Conservation (phyloP, 2,113 vertebrate genomes). For the pig (Sus scrofa) region T2T-Sscrofa CM000814.6:79917501-79918000, state of each 20-base stretch:
- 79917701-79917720: neutral
- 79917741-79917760: neutral
- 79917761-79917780: neutral
- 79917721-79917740: neutral
- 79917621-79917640: neutral
- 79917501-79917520: neutral
- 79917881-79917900: too few species aligned
- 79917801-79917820: too few species aligned
- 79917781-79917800: neutral
- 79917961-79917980: too few species aligned
- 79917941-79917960: too few species aligned
- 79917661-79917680: neutral
- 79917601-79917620: neutral
- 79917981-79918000: too few species aligned
- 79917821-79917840: too few species aligned
- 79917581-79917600: neutral
- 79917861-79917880: too few species aligned
- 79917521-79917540: neutral
- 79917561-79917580: neutral
- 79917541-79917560: neutral
- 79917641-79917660: neutral
- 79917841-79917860: too few species aligned
- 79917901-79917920: too few species aligned
- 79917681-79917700: neutral
- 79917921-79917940: too few species aligned